Evolutionary conservation across 2,888 invertebrate genomes (phyloP), one percentile per base, ranked within the genome.

Genomic region (Ptychoptera albimana): DNA sequence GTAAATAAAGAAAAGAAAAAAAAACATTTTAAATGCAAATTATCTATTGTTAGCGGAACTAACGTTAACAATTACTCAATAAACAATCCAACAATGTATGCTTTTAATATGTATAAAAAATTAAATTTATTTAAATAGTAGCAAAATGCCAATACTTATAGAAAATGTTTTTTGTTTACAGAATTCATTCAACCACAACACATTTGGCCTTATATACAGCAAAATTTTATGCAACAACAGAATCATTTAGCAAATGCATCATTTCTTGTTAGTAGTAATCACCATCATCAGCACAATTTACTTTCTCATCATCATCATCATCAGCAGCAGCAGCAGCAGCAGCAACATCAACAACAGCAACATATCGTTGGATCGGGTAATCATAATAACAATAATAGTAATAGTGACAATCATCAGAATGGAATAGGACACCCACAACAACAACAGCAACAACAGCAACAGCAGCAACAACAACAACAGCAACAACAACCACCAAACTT

Each of bases 141-240:
- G n/a, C n/a, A n/a, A n/a, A n/a, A n/a, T n/a, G n/a, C n/a, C n/a
- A n/a, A n/a, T n/a, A n/a, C n/a, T n/a, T 23, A 5, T 5, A 23
- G 3, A 7, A 23, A 30, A 29, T 35, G 39, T 41, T 31, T 45
- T 32, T 44, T 10, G 34, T 44, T 54, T 49, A 29, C 55, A 66
- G 66, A 66, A 56, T 64, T 66, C 55, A 64, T 66, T 55, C 66
- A 65, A 61, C 66, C 66, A 52, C 66, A 66, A 60, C 64, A 66
- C 59, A 63, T 66, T 56, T 66, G 66, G 66, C 66, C 66, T 64
- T 66, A 66, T 61, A 60, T 66, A 55, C 66, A 66, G 57, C 66
- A 66, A 54, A 66, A 63, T 56, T 66, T 66, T 54, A 64, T 66
- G 56, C 66, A 66, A 52, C 64, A 64, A 53, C 50, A 52, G 45